Base-by-base conservation (phyloP, 2,888 invertebrate genomes). In the Formica aserva region DNA sequence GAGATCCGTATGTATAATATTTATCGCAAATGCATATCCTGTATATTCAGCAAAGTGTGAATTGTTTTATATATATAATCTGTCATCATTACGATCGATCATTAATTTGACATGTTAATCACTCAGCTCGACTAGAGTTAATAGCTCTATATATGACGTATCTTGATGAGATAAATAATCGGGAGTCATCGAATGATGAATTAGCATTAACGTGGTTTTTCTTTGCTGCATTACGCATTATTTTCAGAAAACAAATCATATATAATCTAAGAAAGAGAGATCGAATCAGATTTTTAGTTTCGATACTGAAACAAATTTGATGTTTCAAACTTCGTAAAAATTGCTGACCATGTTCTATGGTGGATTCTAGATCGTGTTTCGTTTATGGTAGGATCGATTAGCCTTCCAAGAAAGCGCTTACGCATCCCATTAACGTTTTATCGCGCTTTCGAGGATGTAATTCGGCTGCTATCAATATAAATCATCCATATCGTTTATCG, bases 241-340 rank as follows among this genome's bases (percentile, higher is more conserved):
- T 69, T 5, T 67, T 3, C 18, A 45, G 15, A 45, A 45, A 45
- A n/a, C 15, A n/a, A 26, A 45, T 15, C 18, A 26, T n/a, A 1
- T 15, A 18, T 4, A 18, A 75, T 76, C 35, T 48, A 76, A 76
- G 52, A 55, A n/a, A 41, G 65, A 65, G 9, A 63, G 29, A 29
- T 45, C 38, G n/a, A 41, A 48, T 48, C 48, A 48, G 8, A 52
- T n/a, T n/a, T 52, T 52, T n/a, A 52, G 13, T 2, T 72, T 35
- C 15, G 29, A 41, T 41, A 13, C 8, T 35, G 26, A 18, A 29
- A 62, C n/a, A n/a, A 45, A 5, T 45, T 45, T 15, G 0, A 52
- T 52, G n/a, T 52, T 52, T 1, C n/a, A 52, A n/a, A 8, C 6
- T 52, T 52, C 2, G 8, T 18, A 52, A 52, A 8, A 52, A 52